Base-by-base conservation (phyloP, 30 jellyfish, hydroid and myxozoan genomes). In the Turritopsis rubra region DNA sequence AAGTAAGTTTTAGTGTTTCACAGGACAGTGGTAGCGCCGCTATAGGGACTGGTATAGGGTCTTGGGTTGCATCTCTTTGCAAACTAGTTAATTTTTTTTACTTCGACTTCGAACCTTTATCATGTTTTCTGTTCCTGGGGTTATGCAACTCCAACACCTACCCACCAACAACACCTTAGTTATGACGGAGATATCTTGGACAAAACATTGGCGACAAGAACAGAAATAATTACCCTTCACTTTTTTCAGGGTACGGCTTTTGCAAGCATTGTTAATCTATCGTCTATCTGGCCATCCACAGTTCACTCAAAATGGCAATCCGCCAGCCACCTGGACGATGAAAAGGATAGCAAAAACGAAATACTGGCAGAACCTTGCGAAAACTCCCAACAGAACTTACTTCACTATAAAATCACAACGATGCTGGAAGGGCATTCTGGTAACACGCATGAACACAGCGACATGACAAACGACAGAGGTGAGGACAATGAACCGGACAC, bases 271-370 rank as follows among this genome's bases (percentile, higher is more conserved):
- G 77, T 68, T 9, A 68, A 68, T 27, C 21, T 68, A n/a, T 68
- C 77, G 16, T 68, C 77, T 8, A 68, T 68, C 9, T 68, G 77
- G 77, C 77, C 77, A 68, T n/a, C 77, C 9, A 68, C 77, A n/a
- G 77, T 68, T 19, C 77, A 68, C 28, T 68, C 77, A 13, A 41
- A 41, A 41, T 41, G 60, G 60, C 60, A 41, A 13, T 41, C 60
- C 60, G 13, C 60, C 13, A 41, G 60, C 60, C 60, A 41, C 13
- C 60, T 41, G 5, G 60, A 41, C 13, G 60, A 41, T 5, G 60
- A 41, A 13, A 41, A 41, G 13, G 60, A 41, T 41, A 41, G 60
- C 60, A 41, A 41, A 41, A 41, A 41, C 13, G 60, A 41, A 41
- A 5, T 41, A 41, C 60, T 41, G 5, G 5, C 60, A 3, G 60